Evolutionary conservation across 1,140 invertebrate genomes (phyloP).

Genomic region (Fopius arisanus): DNA sequence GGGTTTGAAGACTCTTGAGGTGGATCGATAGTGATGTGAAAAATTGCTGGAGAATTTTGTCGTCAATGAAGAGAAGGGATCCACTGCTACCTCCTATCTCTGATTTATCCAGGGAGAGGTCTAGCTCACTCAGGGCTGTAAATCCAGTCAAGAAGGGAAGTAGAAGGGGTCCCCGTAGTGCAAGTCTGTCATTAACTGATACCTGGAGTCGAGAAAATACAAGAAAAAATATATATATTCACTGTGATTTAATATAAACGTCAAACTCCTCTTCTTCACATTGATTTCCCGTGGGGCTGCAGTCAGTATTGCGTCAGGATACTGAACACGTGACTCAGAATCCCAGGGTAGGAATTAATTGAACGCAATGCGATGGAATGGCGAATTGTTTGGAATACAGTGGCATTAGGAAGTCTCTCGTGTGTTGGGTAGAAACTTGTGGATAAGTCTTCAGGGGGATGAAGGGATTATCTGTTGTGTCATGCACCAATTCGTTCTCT

Average conservation of each 20-base stretch:
- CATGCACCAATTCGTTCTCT: not conserved
- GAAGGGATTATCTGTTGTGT: not conserved
- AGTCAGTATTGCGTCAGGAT: not conserved
- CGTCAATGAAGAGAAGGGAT: slow-evolving; percentile 60
- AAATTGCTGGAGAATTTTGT: slow-evolving; percentile 61
- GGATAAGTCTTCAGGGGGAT: too few species aligned
- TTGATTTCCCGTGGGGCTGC: not conserved
- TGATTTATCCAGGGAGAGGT: slow-evolving; percentile 61
- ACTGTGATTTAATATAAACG: not conserved
- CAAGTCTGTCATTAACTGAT: slow-evolving; percentile 62
- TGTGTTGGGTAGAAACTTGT: not conserved
- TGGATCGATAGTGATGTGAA: slow-evolving; percentile 55
- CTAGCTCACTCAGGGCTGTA: slow-evolving; percentile 63
- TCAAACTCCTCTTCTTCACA: not conserved
- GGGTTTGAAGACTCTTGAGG: slow-evolving; percentile 56
- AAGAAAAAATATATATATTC: not conserved
- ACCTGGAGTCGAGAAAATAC: slow-evolving; percentile 59
- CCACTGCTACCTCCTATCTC: slow-evolving; percentile 53
- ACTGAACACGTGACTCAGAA: not conserved
- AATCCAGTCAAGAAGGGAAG: slow-evolving; percentile 64
- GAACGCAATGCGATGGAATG: not conserved
- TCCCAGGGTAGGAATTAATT: not conserved
- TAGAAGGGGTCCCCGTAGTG: slow-evolving; percentile 63
- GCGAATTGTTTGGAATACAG: not conserved
- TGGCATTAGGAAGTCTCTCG: not conserved